Evolutionary conservation across 2,888 invertebrate species (phyloP), one percentile per base, ranked within the genome.

Genomic region (Gibbula magus): DNA sequence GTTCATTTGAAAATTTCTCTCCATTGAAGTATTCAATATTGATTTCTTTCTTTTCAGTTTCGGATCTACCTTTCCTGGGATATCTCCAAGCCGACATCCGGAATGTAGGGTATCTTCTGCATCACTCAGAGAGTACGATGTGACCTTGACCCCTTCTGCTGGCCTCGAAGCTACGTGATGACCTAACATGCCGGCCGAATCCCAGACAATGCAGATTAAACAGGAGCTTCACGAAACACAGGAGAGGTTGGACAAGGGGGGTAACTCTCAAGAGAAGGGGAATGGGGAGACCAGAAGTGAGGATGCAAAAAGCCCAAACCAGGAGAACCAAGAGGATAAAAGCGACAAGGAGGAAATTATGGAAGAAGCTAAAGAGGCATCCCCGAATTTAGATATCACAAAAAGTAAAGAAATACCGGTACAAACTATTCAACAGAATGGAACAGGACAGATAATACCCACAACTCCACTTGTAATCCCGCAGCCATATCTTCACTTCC

Each of bases 401-500:
- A 77, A 86, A 86, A 80, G 86, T 85, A 67, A 61, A 61, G 61
- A 61, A 61, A 22, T 61, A 61, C 29, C 61, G 8, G 29, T 18
- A 8, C 29, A 25, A 4, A 61, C 4, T 25, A 16, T 61, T 61
- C 61, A 61, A 29, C 53, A 76, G 52, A 45, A 79, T 7, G 51
- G 67, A 66, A 73, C 51, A 29, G 75, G 75, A 20, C 61, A 75
- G 52, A 66, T 53, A 52, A 35, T 51, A 25, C 53, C 73, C 0
- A 74, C 74, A 13, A 67, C 83, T 3, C 79, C 81, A 61, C 73
- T 83, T 73, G 83, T 83, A 39, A 82, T 83, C 7, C 81, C 83
- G 0, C 83, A 83, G 66, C 86, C 88, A 70, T 89, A 88, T 79
- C 84, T 89, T n/a, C 87, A 88, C 54, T 88, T 88, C 73, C 84